These are phyloP conservation scores for Druon quercuslanigerum DNA, from an alignment of 1,140 invertebrate genomes.

Conservation along the genomic window DNA sequence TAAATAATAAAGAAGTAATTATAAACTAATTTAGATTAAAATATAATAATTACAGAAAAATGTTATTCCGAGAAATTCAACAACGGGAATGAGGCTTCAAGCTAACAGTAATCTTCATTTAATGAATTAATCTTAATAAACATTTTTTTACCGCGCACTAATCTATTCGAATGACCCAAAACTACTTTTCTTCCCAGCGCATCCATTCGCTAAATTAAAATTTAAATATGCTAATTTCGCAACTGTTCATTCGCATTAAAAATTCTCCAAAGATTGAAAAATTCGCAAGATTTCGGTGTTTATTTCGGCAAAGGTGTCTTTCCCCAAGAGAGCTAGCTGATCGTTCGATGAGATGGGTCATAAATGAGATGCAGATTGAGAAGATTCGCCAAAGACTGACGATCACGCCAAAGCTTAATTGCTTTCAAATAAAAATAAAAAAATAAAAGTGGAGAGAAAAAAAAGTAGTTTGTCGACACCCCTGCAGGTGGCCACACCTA, in stretches of 20 bases:
- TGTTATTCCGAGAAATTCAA: too few species aligned
- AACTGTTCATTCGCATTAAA: slow-evolving; percentile 11
- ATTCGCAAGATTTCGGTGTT: neutral
- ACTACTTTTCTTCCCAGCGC: neutral
- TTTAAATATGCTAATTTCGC: slow-evolving; percentile 21
- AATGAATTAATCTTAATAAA: too few species aligned
- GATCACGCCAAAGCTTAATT: neutral
- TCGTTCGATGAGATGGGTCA: neutral
- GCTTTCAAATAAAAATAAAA: neutral
- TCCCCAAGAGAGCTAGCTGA: slow-evolving; percentile 23
- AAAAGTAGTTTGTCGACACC: neutral
- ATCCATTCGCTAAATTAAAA: neutral
- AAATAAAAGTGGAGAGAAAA: slow-evolving; percentile 6
- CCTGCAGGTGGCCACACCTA: slow-evolving; percentile 47
- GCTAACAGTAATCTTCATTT: too few species aligned
- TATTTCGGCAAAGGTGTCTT: slow-evolving; percentile 16
- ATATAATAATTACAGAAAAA: too few species aligned
- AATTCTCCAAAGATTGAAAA: neutral
- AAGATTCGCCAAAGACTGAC: slow-evolving; percentile 2
- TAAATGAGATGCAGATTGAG: slow-evolving; percentile 12
- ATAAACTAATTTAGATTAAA: too few species aligned
- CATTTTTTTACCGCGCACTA: too few species aligned
- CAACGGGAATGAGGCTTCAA: too few species aligned
- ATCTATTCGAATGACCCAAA: neutral
- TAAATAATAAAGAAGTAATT: too few species aligned